Conservation (phyloP, 1,140 invertebrate species). For the Pseudoatta argentina region DNA sequence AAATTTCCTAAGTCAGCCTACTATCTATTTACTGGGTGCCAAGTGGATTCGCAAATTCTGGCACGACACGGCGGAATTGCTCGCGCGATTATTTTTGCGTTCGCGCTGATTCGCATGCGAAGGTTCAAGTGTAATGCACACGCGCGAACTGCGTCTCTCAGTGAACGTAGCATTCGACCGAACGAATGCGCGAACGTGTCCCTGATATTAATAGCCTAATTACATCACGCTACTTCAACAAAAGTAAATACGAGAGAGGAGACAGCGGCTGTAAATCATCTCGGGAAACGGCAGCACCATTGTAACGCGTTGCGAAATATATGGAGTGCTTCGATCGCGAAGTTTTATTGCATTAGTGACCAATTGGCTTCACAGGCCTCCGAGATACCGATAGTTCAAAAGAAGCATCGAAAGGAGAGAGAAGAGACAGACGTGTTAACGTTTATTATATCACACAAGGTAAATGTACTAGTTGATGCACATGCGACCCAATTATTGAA, state of each 20-base stretch:
- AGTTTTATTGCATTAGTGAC: neutral
- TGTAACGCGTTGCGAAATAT: constrained; percentile 22
- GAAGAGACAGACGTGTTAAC: constrained; percentile 13
- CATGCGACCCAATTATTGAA: too few relatives aligned
- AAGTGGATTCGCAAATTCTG: neutral
- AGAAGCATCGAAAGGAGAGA: neutral
- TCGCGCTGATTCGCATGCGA: neutral
- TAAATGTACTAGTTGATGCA: too few relatives aligned
- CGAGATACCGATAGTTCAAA: neutral
- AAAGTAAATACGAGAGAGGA: constrained; percentile 34
- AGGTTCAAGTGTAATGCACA: constrained; percentile 60
- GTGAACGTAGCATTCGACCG: neutral
- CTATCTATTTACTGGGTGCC: neutral
- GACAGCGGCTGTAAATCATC: constrained; percentile 22
- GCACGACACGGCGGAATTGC: constrained; percentile 3
- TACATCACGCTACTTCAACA: constrained; percentile 63
- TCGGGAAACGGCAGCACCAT: neutral
- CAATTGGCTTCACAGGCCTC: neutral
- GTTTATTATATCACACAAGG: neutral
- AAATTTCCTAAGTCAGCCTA: neutral
- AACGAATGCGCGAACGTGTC: constrained; percentile 26
- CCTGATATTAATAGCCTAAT: constrained; percentile 69
- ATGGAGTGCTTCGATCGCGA: neutral
- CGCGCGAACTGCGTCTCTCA: neutral
- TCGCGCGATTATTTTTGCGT: constrained; percentile 47